Percentiles rank a stretch among this genome's conserved stretches.
phyloP scores from a whole-genome alignment of 2,797 vertebrate genomes.

The Rhyacichthys aspro region DNA sequence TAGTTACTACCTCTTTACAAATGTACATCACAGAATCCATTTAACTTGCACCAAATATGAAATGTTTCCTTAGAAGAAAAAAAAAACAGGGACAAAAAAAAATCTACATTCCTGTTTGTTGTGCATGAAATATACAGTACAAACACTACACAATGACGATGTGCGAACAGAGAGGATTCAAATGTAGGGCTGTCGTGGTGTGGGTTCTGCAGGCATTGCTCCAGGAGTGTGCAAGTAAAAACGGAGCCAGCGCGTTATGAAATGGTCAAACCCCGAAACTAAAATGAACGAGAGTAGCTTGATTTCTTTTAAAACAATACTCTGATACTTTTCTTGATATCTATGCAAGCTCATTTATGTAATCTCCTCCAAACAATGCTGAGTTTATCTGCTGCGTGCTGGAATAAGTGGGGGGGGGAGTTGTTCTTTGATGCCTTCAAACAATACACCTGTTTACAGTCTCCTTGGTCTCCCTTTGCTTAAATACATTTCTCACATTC shows the following conservation, averaged over 20 bases:
- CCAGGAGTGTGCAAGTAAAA: not conserved
- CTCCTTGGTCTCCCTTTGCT: constrained; percentile 72
- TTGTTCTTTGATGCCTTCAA: constrained; percentile 64
- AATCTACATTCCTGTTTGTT: constrained; percentile 67
- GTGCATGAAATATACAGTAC: constrained; percentile 53
- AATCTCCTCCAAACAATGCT: constrained; percentile 61
- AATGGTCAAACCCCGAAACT: not conserved
- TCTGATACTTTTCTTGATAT: constrained; percentile 48
- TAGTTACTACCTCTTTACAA: constrained; percentile 69
- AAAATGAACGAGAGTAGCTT: no score
- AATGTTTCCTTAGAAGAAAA: constrained; percentile 49
- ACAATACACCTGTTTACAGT: constrained; percentile 81
- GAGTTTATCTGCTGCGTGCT: constrained; percentile 63
- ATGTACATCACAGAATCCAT: constrained; percentile 63
- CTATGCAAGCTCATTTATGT: constrained; percentile 66
- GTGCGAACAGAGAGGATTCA: constrained; percentile 21
- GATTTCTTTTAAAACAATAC: constrained; percentile 17
- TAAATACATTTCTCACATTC: constrained; percentile 82
- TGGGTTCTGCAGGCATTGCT: not conserved
- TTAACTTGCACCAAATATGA: constrained; percentile 51
- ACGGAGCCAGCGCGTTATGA: not conserved
- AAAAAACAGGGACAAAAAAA: constrained; percentile 32
- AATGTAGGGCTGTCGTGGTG: constrained; percentile 5
- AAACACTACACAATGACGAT: constrained; percentile 31
- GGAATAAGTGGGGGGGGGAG: constrained; percentile 23